Conservation (phyloP, 2,113 vertebrate genomes). For the Heliornis fulica region DNA sequence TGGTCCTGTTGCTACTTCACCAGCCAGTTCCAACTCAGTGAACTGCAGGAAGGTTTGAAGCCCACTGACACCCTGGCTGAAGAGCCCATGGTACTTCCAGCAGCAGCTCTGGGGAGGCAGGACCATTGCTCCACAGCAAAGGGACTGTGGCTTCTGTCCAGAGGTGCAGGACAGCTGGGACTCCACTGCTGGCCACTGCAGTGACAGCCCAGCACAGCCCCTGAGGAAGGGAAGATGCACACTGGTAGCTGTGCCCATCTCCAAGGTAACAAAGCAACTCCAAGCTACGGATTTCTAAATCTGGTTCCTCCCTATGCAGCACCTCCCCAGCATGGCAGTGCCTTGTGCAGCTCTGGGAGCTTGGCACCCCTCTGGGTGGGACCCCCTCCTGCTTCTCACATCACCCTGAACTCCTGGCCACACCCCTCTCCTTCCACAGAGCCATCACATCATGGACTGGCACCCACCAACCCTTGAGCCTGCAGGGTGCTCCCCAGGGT, state of each 20-base stretch:
- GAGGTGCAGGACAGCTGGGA: not conserved
- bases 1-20: not conserved
- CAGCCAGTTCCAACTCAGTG: no score
- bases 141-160: rapidly evolving
- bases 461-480: rapidly evolving
- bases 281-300: conserved; percentile 3
- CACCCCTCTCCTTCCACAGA: not conserved
- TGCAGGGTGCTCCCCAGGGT: not conserved
- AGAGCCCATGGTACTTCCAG: not conserved
- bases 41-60: not conserved
- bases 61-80: rapidly evolving
- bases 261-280: conserved; percentile 52
- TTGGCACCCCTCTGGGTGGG: rapidly evolving
- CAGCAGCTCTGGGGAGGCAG: not conserved
- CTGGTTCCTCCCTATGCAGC: not conserved
- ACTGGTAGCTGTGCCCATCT: conserved; percentile 14
- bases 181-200: rapidly evolving
- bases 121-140: not conserved
- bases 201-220: not conserved
- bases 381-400: not conserved
- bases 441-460: rapidly evolving
- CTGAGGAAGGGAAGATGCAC: not conserved
- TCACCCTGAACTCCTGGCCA: not conserved
- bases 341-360: rapidly evolving
- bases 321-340: rapidly evolving